Evolutionary conservation across 2,888 invertebrate species (phyloP).

Genomic region (Horisme vitalbata): DNA sequence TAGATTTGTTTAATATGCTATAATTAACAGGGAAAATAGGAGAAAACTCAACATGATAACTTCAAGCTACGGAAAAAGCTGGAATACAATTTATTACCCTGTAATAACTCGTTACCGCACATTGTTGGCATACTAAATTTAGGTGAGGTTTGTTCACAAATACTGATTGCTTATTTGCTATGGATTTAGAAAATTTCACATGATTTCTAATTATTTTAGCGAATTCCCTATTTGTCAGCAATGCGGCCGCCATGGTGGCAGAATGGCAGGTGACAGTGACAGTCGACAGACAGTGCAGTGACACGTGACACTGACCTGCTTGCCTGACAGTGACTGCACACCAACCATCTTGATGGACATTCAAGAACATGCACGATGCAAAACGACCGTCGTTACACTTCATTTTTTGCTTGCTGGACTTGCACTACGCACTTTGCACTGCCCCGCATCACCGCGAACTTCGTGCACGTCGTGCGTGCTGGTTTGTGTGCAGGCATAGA

Average conservation of each 20-base stretch:
- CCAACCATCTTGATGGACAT: too few species aligned
- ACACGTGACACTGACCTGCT: too few species aligned
- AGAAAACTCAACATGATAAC: too few species aligned
- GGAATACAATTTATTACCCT: constrained; percentile 61
- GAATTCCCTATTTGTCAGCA: constrained; percentile 67
- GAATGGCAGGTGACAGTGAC: constrained; percentile 9
- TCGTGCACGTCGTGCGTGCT: too few species aligned
- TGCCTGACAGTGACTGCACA: too few species aligned
- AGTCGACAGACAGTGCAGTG: neutral
- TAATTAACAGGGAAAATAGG: constrained; percentile 4
- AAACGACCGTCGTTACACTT: too few species aligned
- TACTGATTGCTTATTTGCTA: constrained; percentile 45
- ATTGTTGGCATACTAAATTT: constrained; percentile 60
- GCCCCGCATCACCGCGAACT: too few species aligned
- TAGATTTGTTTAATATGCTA: neutral
- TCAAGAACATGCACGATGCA: too few species aligned
- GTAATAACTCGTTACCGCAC: constrained; percentile 58
- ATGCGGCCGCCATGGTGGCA: constrained; percentile 70
- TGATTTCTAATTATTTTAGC: constrained; percentile 65
- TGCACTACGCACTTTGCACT: too few species aligned
- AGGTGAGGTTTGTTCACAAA: constrained; percentile 61
- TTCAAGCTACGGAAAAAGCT: too few species aligned
- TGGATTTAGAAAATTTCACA: constrained; percentile 56
- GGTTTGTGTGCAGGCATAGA: too few species aligned
- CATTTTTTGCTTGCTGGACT: too few species aligned